A percentile compares a stretch with the other conserved stretches of the same genome.
phyloP scores from a whole-genome alignment of 2,888 invertebrate species.

The Onthophagus sagittarius region DNA sequence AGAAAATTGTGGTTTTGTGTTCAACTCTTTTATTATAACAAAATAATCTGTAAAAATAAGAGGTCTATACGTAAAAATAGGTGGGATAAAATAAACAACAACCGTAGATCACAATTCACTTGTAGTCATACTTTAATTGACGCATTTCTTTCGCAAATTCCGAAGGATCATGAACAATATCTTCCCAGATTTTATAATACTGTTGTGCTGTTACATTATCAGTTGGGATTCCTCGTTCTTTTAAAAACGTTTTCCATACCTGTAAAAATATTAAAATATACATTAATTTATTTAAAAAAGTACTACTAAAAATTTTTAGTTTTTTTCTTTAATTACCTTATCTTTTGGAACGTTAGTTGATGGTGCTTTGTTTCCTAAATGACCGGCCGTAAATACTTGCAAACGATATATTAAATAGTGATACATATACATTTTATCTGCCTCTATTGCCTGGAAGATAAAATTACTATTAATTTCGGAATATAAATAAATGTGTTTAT shows the following conservation, averaged over 20 bases:
- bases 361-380: conserved; percentile 43
- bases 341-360: conserved; percentile 21
- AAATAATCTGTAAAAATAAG: background rate
- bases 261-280: conserved; percentile 31
- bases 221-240: conserved; percentile 45
- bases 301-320: background rate
- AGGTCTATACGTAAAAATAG: background rate
- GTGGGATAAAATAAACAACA: too few relatives aligned
- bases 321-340: conserved; percentile 16
- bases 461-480: background rate
- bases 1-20: background rate
- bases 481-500: background rate
- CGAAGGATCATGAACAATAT: conserved; percentile 41
- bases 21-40: background rate
- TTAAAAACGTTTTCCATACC: conserved; percentile 52
- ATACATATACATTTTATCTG: conserved; percentile 53
- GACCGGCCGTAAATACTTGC: conserved; percentile 47
- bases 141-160: conserved; percentile 53
- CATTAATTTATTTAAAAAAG: background rate
- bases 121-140: conserved; percentile 13
- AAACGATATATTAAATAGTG: conserved; percentile 55
- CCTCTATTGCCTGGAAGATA: conserved; percentile 47
- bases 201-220: conserved; percentile 46
- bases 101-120: conserved; percentile 8
- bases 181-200: conserved; percentile 52